Evolutionary conservation across 2,797 vertebrate genomes (phyloP).

Genomic region (Melanogrammus aeglefinus): DNA sequence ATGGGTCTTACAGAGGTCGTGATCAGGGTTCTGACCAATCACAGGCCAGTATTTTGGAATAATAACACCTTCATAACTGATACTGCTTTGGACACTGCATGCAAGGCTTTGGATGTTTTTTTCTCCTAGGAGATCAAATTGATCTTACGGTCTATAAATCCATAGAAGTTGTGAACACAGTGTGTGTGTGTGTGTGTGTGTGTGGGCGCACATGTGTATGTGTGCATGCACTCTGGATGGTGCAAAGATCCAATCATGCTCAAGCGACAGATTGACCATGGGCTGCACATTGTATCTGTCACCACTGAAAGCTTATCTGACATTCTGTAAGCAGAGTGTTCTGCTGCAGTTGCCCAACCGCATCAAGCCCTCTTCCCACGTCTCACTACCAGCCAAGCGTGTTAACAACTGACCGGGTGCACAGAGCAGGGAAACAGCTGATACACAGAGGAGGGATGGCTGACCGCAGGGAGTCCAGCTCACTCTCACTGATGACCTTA

Average conservation of each 20-base stretch:
- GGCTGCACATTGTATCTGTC: slow-evolving; percentile 61
- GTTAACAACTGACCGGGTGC: slow-evolving; percentile 69
- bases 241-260: slow-evolving; percentile 29
- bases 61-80: slow-evolving; percentile 2
- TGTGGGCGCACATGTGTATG: not conserved
- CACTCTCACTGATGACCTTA: slow-evolving; percentile 54
- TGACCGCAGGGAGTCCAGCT: slow-evolving; percentile 30
- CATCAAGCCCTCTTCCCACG: slow-evolving; percentile 62
- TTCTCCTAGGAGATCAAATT: slow-evolving; percentile 39
- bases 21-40: not conserved
- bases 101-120: slow-evolving; percentile 18
- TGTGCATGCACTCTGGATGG: slow-evolving; percentile 5
- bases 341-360: slow-evolving; percentile 64
- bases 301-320: slow-evolving; percentile 53
- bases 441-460: slow-evolving; percentile 53
- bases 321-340: slow-evolving; percentile 58
- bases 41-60: not conserved
- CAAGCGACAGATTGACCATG: slow-evolving; percentile 44
- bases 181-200: not conserved
- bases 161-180: slow-evolving; percentile 3
- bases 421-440: slow-evolving; percentile 67
- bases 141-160: slow-evolving; percentile 40
- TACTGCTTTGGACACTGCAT: slow-evolving; percentile 11
- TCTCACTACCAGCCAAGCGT: slow-evolving; percentile 46
- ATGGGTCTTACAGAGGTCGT: not conserved